Conservation (phyloP, 2,797 vertebrate species). For the Parauchenoglanis punctatus region DNA sequence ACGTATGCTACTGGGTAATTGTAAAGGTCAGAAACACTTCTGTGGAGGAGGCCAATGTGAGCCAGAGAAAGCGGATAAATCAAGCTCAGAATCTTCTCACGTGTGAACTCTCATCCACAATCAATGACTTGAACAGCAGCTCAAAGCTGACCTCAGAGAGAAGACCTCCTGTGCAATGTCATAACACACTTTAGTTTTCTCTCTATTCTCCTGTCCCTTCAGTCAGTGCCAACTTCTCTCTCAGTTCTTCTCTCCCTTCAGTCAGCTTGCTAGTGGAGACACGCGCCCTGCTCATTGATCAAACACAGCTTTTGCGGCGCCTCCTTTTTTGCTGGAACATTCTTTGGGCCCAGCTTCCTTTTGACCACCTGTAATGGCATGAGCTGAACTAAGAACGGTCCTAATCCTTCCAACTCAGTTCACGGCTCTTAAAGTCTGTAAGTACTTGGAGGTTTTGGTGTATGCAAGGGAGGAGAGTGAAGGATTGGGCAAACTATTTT, state of each 20-base stretch:
- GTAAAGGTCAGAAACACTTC: constrained; percentile 53
- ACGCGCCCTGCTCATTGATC: constrained; percentile 71
- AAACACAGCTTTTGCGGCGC: constrained; percentile 68
- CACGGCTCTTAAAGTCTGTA: constrained; percentile 64
- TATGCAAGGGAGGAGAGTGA: constrained; percentile 60
- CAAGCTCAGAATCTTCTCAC: constrained; percentile 72
- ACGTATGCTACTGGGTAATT: constrained; percentile 63
- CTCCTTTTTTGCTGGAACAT: constrained; percentile 63
- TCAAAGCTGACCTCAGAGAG: constrained; percentile 66
- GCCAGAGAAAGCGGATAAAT: constrained; percentile 62
- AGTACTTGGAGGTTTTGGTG: constrained; percentile 64
- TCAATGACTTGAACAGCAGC: constrained; percentile 62
- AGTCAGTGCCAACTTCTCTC: constrained; percentile 54
- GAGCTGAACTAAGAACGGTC: constrained; percentile 55
- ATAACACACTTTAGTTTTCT: constrained; percentile 68
- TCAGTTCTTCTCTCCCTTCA: constrained; percentile 59
- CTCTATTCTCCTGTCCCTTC: constrained; percentile 60
- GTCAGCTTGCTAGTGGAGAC: constrained; percentile 69
- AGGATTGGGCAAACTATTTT: constrained; percentile 77
- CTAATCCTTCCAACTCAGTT: constrained; percentile 63
- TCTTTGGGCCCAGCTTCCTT: constrained; percentile 62
- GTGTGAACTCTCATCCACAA: constrained; percentile 69
- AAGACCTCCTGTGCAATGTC: constrained; percentile 66
- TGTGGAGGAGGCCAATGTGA: constrained; percentile 22
- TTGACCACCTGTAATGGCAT: constrained; percentile 59